These are phyloP conservation scores for Paralvinella palmiformis DNA, from an alignment of 1,140 invertebrate genomes.

Conservation along the genomic window DNA sequence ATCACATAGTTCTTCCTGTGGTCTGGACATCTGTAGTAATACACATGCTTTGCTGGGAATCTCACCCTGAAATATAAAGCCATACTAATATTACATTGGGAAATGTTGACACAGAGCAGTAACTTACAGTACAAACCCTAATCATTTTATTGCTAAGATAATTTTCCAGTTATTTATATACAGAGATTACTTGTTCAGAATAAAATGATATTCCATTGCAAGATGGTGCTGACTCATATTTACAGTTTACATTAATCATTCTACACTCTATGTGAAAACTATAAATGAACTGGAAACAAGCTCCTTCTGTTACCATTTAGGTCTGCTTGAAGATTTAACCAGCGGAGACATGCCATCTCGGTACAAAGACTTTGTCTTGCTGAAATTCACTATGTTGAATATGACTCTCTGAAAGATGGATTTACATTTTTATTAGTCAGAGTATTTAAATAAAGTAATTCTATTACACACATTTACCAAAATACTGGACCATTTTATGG, in stretches of 20 bases:
- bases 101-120: too few species aligned
- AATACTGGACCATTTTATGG: neutral
- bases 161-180: neutral
- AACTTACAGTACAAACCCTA: too few species aligned
- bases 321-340: conserved; percentile 80
- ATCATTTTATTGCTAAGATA: conserved; percentile 15
- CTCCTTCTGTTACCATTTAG: conserved; percentile 94
- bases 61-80: conserved; percentile 68
- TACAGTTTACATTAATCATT: too few species aligned
- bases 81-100: too few species aligned
- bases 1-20: conserved; percentile 90
- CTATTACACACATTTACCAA: conserved; percentile 3
- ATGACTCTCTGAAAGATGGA: conserved; percentile 74
- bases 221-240: too few species aligned
- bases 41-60: conserved; percentile 77
- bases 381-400: conserved; percentile 96
- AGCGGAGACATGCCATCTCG: conserved; percentile 86
- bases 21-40: conserved; percentile 84
- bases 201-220: too few species aligned
- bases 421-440: neutral
- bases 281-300: too few species aligned
- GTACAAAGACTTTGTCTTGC: conserved; percentile 83
- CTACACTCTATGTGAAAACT: too few species aligned
- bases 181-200: neutral
- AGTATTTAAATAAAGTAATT: conserved; percentile 20